Base-by-base conservation (phyloP, 1,140 invertebrate genomes). In the Heliconius hewitsoni region DNA sequence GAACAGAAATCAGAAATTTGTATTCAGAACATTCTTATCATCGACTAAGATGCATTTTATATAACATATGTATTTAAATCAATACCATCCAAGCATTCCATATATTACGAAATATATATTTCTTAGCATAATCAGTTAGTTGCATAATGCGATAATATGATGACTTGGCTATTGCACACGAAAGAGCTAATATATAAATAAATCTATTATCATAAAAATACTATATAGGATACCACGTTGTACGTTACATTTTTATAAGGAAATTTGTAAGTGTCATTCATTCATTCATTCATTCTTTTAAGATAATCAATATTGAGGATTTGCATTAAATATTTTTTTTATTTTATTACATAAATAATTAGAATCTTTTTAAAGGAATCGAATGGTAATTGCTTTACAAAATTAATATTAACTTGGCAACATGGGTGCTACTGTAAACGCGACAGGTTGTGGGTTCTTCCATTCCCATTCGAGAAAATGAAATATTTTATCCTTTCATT, bases 101-200 rank as follows among this genome's bases (percentile, higher is more conserved):
- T 66, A 8, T 66, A 66, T 66, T 66, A 66, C 11, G 60, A 66
- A 30, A 66, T 66, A 66, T 66, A 66, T 66, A 16, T 66, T 30
- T 66, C 60, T 66, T 16, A 13, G 27, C 13, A 27, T 66, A 66
- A 66, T 66, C 60, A 66, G 27, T 66, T 11, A 66, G 9, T 66
- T 66, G 60, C 60, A 66, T 66, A 66, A 66, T 66, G 60, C 60
- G 60, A 66, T 66, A 30, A 27, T 27, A 27, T 16, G 60, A 66
- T 16, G 60, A 30, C 60, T 66, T 30, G 4, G 23, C 60, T 66
- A 60, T n/a, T 60, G 60, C 23, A 66, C 9, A n/a, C 11, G 13
- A 66, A 5, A 16, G 23, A 11, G 11, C 19, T 66, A 66, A 27
- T 57, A 57, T 57, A 57, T 23, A 57, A 57, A n/a, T 60, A 23